phyloP scores from a whole-genome alignment of 2,888 invertebrate genomes.

The Gymnocheta viridis region DNA sequence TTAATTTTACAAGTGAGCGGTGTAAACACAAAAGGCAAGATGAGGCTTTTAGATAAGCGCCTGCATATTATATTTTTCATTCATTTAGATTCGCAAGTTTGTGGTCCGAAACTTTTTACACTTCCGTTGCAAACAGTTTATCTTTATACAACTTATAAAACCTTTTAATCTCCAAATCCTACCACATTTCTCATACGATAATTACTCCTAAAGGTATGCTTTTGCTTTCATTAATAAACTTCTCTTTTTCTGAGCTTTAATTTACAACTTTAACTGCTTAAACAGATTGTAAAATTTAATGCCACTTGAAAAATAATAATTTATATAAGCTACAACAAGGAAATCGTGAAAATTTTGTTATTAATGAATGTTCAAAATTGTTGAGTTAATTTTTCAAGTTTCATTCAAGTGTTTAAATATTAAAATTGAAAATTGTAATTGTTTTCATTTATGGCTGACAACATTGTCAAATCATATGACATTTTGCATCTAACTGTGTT shows the following conservation, averaged over 20 bases:
- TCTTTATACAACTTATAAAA: too few relatives aligned
- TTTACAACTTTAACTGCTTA: neutral
- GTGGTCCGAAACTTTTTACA: too few relatives aligned
- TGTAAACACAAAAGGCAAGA: too few relatives aligned
- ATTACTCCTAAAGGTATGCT: slow-evolving; percentile 30
- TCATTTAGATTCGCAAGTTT: too few relatives aligned
- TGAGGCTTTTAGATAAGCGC: too few relatives aligned
- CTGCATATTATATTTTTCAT: too few relatives aligned
- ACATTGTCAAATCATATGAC: slow-evolving; percentile 20
- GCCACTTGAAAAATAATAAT: slow-evolving; percentile 11
- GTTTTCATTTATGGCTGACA: slow-evolving; percentile 61
- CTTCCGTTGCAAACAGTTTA: too few relatives aligned
- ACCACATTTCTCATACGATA: neutral
- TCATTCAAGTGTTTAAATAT: slow-evolving; percentile 66
- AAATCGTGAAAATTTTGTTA: slow-evolving; percentile 40
- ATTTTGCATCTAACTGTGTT: slow-evolving; percentile 18
- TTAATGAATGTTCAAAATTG: slow-evolving; percentile 55
- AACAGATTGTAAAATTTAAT: slow-evolving; percentile 41
- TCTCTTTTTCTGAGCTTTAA: neutral
- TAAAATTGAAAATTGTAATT: slow-evolving; percentile 68
- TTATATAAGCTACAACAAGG: slow-evolving; percentile 5
- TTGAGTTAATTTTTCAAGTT: slow-evolving; percentile 41
- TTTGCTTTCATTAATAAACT: slow-evolving; percentile 7
- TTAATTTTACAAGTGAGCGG: too few relatives aligned
- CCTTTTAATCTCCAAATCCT: neutral